A percentile compares a stretch with the other conserved stretches of the same genome.
phyloP scores from a whole-genome alignment of 1,140 invertebrate genomes.

The Vollenhovia emeryi region DNA sequence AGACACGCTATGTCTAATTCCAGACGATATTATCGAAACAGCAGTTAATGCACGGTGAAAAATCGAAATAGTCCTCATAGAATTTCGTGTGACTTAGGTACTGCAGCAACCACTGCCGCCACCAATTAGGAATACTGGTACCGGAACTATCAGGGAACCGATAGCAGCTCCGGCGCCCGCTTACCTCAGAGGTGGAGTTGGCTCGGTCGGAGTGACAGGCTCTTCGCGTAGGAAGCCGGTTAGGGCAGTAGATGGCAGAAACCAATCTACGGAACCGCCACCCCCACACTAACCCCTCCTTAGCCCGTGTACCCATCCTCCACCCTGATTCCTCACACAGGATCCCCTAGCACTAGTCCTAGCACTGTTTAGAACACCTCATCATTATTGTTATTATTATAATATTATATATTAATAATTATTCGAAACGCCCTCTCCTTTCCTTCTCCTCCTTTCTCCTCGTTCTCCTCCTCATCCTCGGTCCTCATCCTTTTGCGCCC shows the following conservation, averaged over 20 bases:
- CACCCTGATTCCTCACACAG: conserved; percentile 73
- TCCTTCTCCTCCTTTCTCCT: background rate
- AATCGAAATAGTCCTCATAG: conserved; percentile 39
- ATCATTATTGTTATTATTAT: conserved; percentile 84
- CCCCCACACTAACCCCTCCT: conserved; percentile 85
- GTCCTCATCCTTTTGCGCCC: conserved; percentile 67
- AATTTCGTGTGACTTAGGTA: conserved; percentile 75
- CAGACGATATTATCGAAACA: background rate
- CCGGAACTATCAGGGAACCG: conserved; percentile 83
- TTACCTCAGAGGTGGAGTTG: conserved; percentile 80
- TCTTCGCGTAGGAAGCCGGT: conserved; percentile 85
- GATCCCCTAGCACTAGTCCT: conserved; percentile 84
- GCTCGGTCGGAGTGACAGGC: conserved; percentile 81
- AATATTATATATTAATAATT: conserved; percentile 81
- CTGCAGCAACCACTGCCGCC: conserved; percentile 82
- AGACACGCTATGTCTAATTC: background rate
- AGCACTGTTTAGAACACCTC: conserved; percentile 85
- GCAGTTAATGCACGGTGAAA: background rate
- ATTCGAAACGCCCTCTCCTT: conserved; percentile 71
- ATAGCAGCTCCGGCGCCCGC: conserved; percentile 78
- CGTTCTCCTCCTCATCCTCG: background rate
- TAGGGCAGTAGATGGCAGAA: conserved; percentile 85
- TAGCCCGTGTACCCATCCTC: conserved; percentile 71
- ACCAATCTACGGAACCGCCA: conserved; percentile 86
- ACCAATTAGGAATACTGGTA: conserved; percentile 82